Percentiles rank a stretch among this genome's conserved stretches.
phyloP scores from a whole-genome alignment of 2,797 vertebrate genomes.

The Thalassophryne amazonica region DNA sequence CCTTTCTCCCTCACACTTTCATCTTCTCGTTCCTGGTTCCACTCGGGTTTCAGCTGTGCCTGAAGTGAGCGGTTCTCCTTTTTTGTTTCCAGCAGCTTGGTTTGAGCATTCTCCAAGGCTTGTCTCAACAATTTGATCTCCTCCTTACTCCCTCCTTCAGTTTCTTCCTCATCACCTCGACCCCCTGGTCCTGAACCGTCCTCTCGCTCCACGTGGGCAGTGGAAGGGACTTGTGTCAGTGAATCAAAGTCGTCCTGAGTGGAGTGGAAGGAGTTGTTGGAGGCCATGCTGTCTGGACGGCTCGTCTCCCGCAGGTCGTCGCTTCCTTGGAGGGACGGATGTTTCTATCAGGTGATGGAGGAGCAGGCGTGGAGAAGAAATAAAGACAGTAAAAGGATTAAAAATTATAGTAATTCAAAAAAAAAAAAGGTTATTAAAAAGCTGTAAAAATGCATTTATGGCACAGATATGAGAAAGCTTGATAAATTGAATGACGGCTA shows the following conservation, averaged over 20 bases:
- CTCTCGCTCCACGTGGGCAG: slow-evolving; percentile 34
- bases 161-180: slow-evolving; percentile 24
- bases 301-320: slow-evolving; percentile 66
- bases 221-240: slow-evolving; percentile 12
- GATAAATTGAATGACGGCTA: no score
- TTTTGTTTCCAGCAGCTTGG: slow-evolving; percentile 80
- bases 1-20: slow-evolving; percentile 66
- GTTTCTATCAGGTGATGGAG: slow-evolving; percentile 55
- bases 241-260: slow-evolving; percentile 80
- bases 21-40: slow-evolving; percentile 50
- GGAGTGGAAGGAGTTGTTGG: slow-evolving; percentile 81
- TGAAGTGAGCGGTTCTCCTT: slow-evolving; percentile 79
- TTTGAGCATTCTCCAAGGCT: slow-evolving; percentile 78
- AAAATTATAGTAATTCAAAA: not conserved
- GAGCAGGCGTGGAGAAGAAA: not conserved
- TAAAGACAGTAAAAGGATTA: not conserved
- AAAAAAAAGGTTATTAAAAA: no score
- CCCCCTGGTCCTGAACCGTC: slow-evolving; percentile 32
- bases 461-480: no score
- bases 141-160: slow-evolving; percentile 49
- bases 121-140: slow-evolving; percentile 80
- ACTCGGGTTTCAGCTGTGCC: slow-evolving; percentile 72
- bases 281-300: slow-evolving; percentile 79
- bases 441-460: no score
- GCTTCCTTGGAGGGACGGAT: slow-evolving; percentile 58